Evolutionary conservation across 2,113 vertebrate genomes (phyloP), one percentile per base, ranked within the genome.

Genomic region (Podarcis cretensis): DNA sequence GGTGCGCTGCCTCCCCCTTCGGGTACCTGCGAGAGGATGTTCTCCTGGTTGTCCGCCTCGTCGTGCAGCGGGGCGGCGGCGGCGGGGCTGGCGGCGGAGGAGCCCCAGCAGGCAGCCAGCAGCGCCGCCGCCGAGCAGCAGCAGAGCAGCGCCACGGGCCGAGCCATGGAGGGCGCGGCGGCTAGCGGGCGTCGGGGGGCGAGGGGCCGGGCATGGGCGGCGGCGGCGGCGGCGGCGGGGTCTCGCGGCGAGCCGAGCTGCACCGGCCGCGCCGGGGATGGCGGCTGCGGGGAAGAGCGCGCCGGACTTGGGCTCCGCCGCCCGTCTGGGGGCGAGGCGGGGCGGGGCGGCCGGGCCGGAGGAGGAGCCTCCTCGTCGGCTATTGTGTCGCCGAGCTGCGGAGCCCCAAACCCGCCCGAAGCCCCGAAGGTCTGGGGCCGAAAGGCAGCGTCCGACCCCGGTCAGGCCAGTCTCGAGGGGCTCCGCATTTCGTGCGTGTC

Each of bases 21-120:
- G 83, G 77, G 84, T 96, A 99, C 98, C 98, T 98, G 97, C 0
- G 98, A 98, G 48, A 98, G 93, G 89, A 98, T 96, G 93, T 96
- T 98, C 85, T 98, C 97, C 80, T 97, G 97, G 82, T 95, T 98
- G 83, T 98, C 96, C 12, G 91, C 94, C 91, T 97, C 98, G 71
- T 98, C 97, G 74, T 97, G 97, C 90, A 98, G 92, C 30, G 68
- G 91, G 78, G 96, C 89, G 88, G 83, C 87, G 3, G 79, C 40
- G 5, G 32, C 23, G 87, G 83, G 65, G 68, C 21, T 5, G 30
- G 75, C 91, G 84, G 88, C 37, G 54, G 54, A 78, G 20, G 35
- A 0, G 20, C 81, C 86, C 79, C 79, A 81, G 32, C 20, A 48
- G 35, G 91, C 77, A 85, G 91, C 77, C 91, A 83, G 86, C 27